A percentile compares a stretch with the other conserved stretches of the same genome.
Conservation (phyloP, 2,113 vertebrate genomes). For the Cyanistes caeruleus region DNA sequence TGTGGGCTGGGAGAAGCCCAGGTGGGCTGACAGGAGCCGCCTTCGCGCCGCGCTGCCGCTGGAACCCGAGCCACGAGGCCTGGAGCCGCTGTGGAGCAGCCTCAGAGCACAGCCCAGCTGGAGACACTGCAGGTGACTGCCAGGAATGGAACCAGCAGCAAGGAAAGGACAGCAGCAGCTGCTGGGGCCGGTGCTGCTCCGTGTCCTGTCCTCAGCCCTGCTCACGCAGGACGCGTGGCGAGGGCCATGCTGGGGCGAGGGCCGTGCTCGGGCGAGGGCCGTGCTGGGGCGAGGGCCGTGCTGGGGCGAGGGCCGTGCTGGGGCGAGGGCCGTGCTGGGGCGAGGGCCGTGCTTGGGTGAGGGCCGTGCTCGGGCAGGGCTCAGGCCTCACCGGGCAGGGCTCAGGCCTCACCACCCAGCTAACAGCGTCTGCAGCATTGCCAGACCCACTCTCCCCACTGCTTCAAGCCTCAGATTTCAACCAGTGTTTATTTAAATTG, state of each 20-base stretch:
- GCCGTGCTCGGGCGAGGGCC: background rate
- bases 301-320: background rate
- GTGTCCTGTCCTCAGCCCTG: background rate
- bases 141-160: background rate
- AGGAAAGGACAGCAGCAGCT: too few relatives aligned
- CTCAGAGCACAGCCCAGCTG: background rate
- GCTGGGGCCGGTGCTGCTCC: background rate
- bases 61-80: background rate
- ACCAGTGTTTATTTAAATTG: constrained; percentile 8
- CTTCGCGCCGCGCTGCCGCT: rapidly evolving
- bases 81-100: rapidly evolving
- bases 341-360: background rate
- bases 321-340: background rate
- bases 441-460: background rate
- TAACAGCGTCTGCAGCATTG: rapidly evolving
- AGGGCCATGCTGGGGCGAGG: too few relatives aligned
- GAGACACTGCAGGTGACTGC: rapidly evolving
- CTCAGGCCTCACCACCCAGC: rapidly evolving
- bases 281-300: rapidly evolving
- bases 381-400: rapidly evolving
- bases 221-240: rapidly evolving
- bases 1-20: background rate
- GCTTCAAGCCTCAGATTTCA: background rate
- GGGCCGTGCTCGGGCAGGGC: background rate
- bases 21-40: background rate